phyloP scores from a whole-genome alignment of 2,113 vertebrate genomes.

The Triplophysa rosa region DNA sequence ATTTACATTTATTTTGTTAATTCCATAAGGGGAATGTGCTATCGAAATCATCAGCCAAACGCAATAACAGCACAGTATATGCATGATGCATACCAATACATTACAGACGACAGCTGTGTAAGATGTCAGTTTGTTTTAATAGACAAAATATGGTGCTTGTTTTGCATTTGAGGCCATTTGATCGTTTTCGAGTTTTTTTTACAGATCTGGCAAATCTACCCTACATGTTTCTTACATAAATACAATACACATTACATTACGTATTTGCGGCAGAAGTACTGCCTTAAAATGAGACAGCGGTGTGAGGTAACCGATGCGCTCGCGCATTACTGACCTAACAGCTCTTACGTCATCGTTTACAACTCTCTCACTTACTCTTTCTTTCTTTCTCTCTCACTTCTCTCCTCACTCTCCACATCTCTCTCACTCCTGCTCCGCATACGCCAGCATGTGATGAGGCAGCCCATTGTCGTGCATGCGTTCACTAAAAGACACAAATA shows the following conservation, averaged over 20 bases:
- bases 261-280: background rate
- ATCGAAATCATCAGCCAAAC: too few relatives aligned
- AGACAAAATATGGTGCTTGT: background rate
- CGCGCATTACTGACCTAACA: background rate
- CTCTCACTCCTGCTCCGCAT: background rate
- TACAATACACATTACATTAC: background rate
- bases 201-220: too few relatives aligned
- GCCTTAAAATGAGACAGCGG: too few relatives aligned
- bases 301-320: background rate
- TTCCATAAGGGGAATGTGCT: too few relatives aligned
- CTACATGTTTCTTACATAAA: too few relatives aligned
- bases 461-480: too few relatives aligned
- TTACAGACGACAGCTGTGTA: too few relatives aligned
- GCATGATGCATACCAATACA: too few relatives aligned
- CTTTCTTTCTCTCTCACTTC: background rate
- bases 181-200: too few relatives aligned
- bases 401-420: background rate
- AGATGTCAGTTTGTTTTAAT: too few relatives aligned
- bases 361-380: constrained; percentile 35
- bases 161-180: background rate
- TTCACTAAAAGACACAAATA: background rate
- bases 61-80: too few relatives aligned
- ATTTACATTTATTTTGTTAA: too few relatives aligned
- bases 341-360: constrained; percentile 34
- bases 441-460: background rate